Evolutionary conservation across 2,113 vertebrate genomes (phyloP), one percentile per base, ranked within the genome.

Genomic region (Paracanthobrama guichenoti): DNA sequence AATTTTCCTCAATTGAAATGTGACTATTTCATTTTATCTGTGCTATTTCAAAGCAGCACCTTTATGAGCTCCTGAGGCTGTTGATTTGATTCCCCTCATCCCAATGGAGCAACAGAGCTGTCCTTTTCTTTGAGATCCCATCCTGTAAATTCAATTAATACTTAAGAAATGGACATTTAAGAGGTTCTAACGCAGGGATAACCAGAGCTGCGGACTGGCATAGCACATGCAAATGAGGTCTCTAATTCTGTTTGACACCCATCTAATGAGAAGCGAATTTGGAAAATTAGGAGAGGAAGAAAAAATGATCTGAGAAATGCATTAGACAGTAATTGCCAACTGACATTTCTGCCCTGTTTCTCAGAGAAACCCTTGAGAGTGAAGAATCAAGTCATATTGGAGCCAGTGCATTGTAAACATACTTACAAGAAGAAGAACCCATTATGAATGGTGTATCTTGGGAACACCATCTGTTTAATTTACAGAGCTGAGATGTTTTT

Each of bases 261-360:
- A 44, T 89, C 90, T 91, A 94, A 94, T 93, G 88, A 91, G 90
- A 91, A 90, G 86, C 69, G 84, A 90, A 92, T 93, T 92, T 91
- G 66, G 60, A 84, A 87, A 89, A 90, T 92, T 90, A 91, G 75
- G 16, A 81, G 87, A 88, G 88, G 91, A 93, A 90, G 80, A 87
- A 50, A 88, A 91, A 90, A 88, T 82, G 80, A 62, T 78, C 85
- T 87, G 88, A 88, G 87, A 85, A 87, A 90, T 90, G 76, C 86
- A 84, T 90, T 90, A 87, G 89, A 88, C 90, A 88, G 89, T 93
- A 94, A 94, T 93, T 93, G 88, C 87, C 88, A 90, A 46, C 79
- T 79, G 77, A 89, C 84, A 82, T 83, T 85, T 88, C 86, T 76
- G 83, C 89, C 88, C 81, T 4, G 67, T 73, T 81, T 82, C 74